Base-by-base conservation (phyloP, 53 echinoderm and acorn worm species). In the Crossaster papposus region DNA sequence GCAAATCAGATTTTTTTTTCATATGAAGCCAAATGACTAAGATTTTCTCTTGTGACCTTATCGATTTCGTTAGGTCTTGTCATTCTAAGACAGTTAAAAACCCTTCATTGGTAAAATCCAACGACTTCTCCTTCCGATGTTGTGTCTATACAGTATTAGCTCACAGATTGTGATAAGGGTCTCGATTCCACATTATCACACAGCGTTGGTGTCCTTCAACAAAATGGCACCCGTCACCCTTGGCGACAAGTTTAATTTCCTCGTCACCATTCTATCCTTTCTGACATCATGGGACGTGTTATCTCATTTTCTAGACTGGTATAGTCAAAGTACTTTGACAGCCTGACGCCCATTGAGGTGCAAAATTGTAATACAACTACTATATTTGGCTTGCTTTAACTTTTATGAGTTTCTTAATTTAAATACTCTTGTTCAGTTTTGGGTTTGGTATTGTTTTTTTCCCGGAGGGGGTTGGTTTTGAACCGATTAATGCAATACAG, bases 211-310 rank as follows among this genome's bases (percentile, higher is more conserved):
- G 85, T 71, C 85, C 85, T 85, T 85, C 85, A 53, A 13, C 28
- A 85, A 53, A 87, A 36, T 87, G 53, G 87, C 77, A 24, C 36
- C 24, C 75, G n/a, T 70, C 54, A 53, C 77, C 44, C 33, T 55
- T 3, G 58, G 87, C 63, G 87, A 75, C 87, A 87, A 87, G 62
- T 87, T 74, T 77, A 87, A 87, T 87, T 87, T 87, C 24, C 87
- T 53, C 87, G 77, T 77, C 87, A 87, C 87, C 77, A 77, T 55
- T 36, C 8, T 30, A 2, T 51, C 76, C 87, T n/a, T 76, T 10
- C 17, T 22, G 6, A 87, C 76, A 51, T 53, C 54, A 55, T 30
- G 51, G 15, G 28, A 87, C 24, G 87, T 87, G 87, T 87, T n/a
- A 87, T 34, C 58, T 87, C 87, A 87, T 87, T 87, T 84, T 77